Evolutionary conservation across 2,113 vertebrate species (phyloP).

Genomic region (Mus spicilegus): DNA sequence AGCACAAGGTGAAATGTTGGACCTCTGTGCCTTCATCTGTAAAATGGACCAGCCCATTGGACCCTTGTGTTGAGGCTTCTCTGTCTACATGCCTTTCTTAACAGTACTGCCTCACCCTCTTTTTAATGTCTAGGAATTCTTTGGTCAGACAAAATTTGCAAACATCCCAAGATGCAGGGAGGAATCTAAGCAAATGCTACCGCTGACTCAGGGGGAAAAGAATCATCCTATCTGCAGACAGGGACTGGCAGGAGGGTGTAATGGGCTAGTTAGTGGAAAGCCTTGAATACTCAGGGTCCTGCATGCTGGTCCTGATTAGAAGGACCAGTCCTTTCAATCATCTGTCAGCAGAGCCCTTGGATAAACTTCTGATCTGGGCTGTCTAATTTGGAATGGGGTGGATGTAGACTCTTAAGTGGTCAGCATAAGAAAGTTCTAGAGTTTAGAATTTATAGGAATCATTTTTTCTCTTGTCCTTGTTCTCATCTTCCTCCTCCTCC

Average conservation of each 20-base stretch:
- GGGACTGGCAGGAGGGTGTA: background rate
- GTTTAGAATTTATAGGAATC: background rate
- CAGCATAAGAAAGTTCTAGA: background rate
- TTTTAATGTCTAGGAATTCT: background rate
- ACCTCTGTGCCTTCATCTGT: background rate
- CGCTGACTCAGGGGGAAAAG: background rate
- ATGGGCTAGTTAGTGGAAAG: background rate
- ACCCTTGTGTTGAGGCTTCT: background rate
- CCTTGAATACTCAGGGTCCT: background rate
- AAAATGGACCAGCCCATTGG: background rate
- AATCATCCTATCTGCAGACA: background rate
- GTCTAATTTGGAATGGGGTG: background rate
- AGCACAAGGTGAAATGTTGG: fast-evolving
- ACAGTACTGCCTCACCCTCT: fast-evolving
- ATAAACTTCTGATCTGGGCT: background rate
- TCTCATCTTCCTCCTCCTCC: background rate
- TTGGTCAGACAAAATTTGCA: background rate
- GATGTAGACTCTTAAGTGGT: background rate
- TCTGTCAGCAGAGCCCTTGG: background rate
- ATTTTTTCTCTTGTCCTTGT: background rate
- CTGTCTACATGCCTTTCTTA: background rate
- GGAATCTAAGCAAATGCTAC: background rate
- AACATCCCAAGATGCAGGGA: background rate
- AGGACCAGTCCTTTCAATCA: background rate
- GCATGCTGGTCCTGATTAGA: background rate